Evolutionary conservation across 2,113 vertebrate genomes (phyloP), one percentile per base, ranked within the genome.

Genomic region (Pithys albifrons): DNA sequence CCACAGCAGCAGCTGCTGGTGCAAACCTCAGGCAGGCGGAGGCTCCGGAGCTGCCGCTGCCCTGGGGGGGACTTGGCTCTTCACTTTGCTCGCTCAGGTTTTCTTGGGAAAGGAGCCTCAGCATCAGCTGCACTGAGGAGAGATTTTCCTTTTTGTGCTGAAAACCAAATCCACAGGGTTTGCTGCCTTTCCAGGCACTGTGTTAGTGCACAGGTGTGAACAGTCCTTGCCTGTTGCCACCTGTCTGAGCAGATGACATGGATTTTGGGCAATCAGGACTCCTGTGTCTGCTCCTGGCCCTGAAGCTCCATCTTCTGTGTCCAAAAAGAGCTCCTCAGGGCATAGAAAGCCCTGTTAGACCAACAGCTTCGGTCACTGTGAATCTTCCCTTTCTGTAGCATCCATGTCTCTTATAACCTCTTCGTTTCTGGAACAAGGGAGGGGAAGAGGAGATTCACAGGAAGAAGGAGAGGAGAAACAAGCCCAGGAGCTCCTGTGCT

Each of bases 111-210:
- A 57, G 39, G 25, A 85, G 16, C 55, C 66, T 71, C 7, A 2
- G 1, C 5, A 8, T 19, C 33, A 19, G 76, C 84, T 45, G 14
- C 41, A 5, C 23, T 0, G 0, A 12, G 12, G 35, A 43, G 48
- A 17, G 14, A 12, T 43, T 39, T 19, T 61, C 19, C 27, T 29
- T 65, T 71, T 39, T 55, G 25, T 73, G 72, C 45, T 52, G 54
- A 33, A 89, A 70, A 1, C 27, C 59, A 28, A 75, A 52, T 25
- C 37, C 46, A 46, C 37, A 0, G 13, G 20, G 49, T 52, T 41
- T 52, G 79, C 43, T 49, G 79, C 71, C 61, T 55, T 58, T 24
- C 22, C 0, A 5, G 57, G 57, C 7, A 1, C 22, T 5, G 41
- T 0, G 2, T 8, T 6, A 3, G 16, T 12, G 66, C 43, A 14